Evolutionary conservation across 2,113 vertebrate genomes (phyloP).

Genomic region (Oxyura jamaicensis): DNA sequence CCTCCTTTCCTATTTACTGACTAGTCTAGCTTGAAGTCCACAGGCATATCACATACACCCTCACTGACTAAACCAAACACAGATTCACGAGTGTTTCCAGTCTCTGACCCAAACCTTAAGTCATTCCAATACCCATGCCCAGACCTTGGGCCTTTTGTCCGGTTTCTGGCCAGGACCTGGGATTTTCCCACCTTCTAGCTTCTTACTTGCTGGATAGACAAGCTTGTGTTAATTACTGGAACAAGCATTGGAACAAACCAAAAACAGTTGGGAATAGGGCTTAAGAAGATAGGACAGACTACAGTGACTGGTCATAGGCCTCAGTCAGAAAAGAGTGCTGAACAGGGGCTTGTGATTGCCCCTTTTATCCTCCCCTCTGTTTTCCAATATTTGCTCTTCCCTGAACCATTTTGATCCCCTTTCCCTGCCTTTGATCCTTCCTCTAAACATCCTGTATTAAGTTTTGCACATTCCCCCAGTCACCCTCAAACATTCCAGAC

Average conservation of each 20-base stretch:
- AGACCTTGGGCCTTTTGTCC: not conserved
- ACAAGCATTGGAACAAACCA: not conserved
- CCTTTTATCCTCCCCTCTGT: not conserved
- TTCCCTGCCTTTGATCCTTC: not conserved
- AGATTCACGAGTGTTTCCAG: not conserved
- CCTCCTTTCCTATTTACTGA: not conserved
- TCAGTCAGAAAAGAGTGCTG: not conserved
- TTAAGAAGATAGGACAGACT: not conserved
- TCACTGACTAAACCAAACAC: not conserved
- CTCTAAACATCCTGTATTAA: not conserved
- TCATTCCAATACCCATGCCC: not conserved
- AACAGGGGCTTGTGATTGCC: not conserved
- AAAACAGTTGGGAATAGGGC: not conserved
- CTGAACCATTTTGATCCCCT: not conserved
- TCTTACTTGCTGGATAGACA: not conserved
- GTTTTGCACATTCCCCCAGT: not conserved
- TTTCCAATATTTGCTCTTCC: not conserved
- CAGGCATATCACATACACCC: rapidly evolving
- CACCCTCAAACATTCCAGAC: not conserved
- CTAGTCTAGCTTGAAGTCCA: not conserved
- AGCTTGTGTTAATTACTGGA: not conserved
- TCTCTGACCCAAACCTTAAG: not conserved
- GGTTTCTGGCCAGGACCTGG: not conserved
- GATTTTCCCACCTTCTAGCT: not conserved
- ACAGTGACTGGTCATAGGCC: not conserved